Percentiles rank a stretch among this genome's conserved stretches.
These are phyloP conservation scores for Zaprionus gabonicus DNA, from an alignment of 1,140 invertebrate genomes.

Conservation along the genomic window DNA sequence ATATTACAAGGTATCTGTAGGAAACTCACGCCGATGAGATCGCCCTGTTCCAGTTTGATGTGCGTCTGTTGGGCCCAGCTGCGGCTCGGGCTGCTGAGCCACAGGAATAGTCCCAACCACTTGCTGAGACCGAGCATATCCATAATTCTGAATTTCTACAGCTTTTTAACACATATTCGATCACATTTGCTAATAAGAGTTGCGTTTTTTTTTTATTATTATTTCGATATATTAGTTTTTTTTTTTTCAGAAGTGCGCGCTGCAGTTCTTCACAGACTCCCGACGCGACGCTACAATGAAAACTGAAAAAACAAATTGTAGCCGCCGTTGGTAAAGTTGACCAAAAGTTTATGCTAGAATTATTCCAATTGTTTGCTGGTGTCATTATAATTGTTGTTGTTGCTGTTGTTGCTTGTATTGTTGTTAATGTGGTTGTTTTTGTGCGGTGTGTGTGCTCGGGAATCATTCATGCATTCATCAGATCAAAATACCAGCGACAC, in stretches of 20 bases:
- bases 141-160: conserved; percentile 38
- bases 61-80: conserved; percentile 64
- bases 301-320: conserved; percentile 57
- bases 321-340: conserved; percentile 48
- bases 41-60: conserved; percentile 74
- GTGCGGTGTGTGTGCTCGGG: conserved; percentile 39
- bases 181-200: conserved; percentile 12
- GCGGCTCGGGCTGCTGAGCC: not conserved
- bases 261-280: conserved; percentile 44
- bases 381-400: conserved; percentile 65
- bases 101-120: conserved; percentile 10
- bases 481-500: conserved; percentile 73
- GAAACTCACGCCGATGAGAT: conserved; percentile 66
- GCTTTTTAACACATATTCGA: conserved; percentile 37
- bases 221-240: not conserved
- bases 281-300: conserved; percentile 47
- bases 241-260: not conserved
- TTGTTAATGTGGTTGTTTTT: conserved; percentile 41
- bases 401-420: conserved; percentile 29
- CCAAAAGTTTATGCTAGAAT: conserved; percentile 77
- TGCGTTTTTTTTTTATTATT: conserved; percentile 20
- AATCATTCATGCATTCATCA: conserved; percentile 80
- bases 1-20: not conserved
- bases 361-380: conserved; percentile 80
- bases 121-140: conserved; percentile 12